These are phyloP conservation scores for Bombus difficillimus DNA, from an alignment of 1,140 invertebrate genomes.

Conservation along the genomic window DNA sequence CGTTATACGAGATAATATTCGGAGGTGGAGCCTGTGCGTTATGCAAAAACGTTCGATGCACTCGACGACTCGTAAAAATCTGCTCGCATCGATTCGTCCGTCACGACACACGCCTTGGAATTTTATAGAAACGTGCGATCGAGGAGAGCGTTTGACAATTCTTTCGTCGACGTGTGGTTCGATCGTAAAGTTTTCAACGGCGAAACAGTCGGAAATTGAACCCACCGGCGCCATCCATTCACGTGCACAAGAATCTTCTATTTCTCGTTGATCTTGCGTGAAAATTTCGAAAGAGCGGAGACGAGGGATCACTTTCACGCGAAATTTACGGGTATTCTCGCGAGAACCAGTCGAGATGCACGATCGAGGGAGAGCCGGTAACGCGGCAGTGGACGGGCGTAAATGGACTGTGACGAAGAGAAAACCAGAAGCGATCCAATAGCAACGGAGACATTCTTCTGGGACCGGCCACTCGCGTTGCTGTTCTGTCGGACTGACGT, in stretches of 20 bases:
- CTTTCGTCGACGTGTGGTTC: slow-evolving; percentile 13
- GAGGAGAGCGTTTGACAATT: neutral
- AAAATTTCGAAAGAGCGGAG: no score
- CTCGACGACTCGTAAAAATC: slow-evolving; percentile 1
- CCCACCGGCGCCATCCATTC: slow-evolving; percentile 3
- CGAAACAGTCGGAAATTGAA: neutral
- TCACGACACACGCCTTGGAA: no score
- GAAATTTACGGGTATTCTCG: slow-evolving; percentile 2
- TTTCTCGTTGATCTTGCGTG: neutral
- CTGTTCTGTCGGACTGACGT: slow-evolving; percentile 44
- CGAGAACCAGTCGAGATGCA: slow-evolving; percentile 23
- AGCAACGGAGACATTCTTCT: slow-evolving; percentile 49
- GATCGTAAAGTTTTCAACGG: slow-evolving; percentile 18
- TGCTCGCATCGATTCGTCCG: neutral
- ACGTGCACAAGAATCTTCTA: neutral
- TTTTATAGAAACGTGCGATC: neutral
- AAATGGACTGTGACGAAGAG: slow-evolving; percentile 60
- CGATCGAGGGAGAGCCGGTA: slow-evolving; percentile 20
- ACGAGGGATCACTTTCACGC: slow-evolving; percentile 3
- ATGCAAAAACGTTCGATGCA: neutral
- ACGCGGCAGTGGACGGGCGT: slow-evolving; percentile 40
- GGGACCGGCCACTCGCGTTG: slow-evolving; percentile 35
- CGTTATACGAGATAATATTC: slow-evolving; percentile 34
- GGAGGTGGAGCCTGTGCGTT: slow-evolving; percentile 8
- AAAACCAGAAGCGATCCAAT: slow-evolving; percentile 64